Base-by-base conservation (phyloP, 2,797 vertebrate genomes). In the Hemitrygon akajei region DNA sequence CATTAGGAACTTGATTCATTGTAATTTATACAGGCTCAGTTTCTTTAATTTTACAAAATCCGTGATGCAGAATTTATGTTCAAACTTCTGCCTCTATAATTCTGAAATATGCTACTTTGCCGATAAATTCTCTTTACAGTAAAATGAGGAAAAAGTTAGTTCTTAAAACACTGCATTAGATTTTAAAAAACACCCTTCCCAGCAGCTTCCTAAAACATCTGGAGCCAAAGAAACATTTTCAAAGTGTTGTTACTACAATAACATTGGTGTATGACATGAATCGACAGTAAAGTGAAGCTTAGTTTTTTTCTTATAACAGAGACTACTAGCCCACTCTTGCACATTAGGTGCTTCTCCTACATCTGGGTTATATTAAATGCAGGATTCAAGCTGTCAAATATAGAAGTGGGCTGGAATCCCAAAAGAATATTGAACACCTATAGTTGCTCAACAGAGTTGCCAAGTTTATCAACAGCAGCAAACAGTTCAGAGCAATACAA, bases 321-420 rank as follows among this genome's bases (percentile, higher is more conserved):
- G 34, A 71, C 30, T 66, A 69, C 40, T 73, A 91, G 34, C 89
- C 89, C 60, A 69, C 2, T 22, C 66, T 30, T 73, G 37, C 22
- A 40, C 63, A 16, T 73, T 73, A 73, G 66, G 34, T 73, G 25
- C 10, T 91, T 16, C 20, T 73, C 89, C 25, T 27, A 73, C 63
- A 91, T 91, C 89, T 91, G 66, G 89, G 69, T 91, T 73, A n/a
- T 73, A 73, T 71, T 91, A 91, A 18, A 73, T 18, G 37, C 37
- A 91, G 37, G 11, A 34, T 34, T 91, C 22, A 91, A 91, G 87
- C 63, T 71, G n/a, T 91, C 87, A 91, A 91, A 91, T 40, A 25
- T 89, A 91, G 34, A 91, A 34, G 89, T n/a, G 22, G 89, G 37
- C 63, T 40, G 63, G 11, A 91, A 47, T 91, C 34, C 66, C 89